Conservation (phyloP, 2,113 vertebrate genomes). For the Phyllostomus hastatus region DNA sequence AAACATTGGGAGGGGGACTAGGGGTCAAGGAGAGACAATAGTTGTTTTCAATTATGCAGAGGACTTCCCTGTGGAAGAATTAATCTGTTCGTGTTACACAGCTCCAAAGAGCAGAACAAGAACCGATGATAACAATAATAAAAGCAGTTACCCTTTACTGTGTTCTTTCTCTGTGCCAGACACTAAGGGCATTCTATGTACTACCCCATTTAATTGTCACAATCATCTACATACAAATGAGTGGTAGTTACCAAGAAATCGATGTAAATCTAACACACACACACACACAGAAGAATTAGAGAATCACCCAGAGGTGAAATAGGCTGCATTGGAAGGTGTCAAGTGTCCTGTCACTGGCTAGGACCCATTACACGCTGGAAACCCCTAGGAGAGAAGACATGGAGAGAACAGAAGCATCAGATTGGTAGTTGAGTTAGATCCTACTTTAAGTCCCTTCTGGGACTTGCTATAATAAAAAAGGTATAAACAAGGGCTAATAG, state of each 20-base stretch:
- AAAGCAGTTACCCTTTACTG: not conserved
- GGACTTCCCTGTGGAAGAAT: not conserved
- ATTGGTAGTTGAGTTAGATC: not conserved
- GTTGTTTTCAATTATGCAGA: not conserved
- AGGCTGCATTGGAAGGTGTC: not conserved
- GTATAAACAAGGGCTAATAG: not conserved
- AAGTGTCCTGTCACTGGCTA: not conserved
- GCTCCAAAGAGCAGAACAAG: not conserved
- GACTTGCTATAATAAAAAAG: not conserved
- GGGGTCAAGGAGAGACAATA: not conserved
- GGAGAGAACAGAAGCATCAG: not conserved
- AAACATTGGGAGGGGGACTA: not conserved
- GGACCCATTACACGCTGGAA: not conserved
- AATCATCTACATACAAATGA: not conserved
- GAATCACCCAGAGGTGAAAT: not conserved
- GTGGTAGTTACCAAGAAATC: not conserved
- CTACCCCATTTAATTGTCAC: not conserved
- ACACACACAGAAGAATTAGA: not conserved
- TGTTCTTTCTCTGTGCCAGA: not conserved
- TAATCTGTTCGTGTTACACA: not conserved
- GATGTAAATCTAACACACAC: not conserved
- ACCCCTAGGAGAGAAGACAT: not conserved
- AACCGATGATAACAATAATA: not conserved
- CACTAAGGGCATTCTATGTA: not conserved
- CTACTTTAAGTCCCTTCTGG: not conserved